Conservation (phyloP, 2,113 vertebrate genomes). For the Gymnarchus niloticus region DNA sequence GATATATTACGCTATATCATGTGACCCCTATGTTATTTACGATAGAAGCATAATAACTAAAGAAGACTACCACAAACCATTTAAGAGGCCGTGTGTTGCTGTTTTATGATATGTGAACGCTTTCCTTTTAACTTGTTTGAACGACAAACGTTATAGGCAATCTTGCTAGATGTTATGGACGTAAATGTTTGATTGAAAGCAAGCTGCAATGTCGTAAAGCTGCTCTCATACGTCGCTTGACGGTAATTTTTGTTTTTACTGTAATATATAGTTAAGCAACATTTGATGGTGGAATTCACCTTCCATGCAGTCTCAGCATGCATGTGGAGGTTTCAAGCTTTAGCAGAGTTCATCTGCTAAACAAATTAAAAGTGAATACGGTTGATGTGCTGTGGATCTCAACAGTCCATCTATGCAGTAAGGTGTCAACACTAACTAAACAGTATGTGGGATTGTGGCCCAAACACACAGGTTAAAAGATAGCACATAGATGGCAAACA, state of each 20-base stretch:
- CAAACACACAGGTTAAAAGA: too few species aligned
- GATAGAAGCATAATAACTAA: not conserved
- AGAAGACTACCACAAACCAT: not conserved
- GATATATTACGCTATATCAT: not conserved
- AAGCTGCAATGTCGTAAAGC: not conserved
- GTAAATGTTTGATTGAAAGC: constrained; percentile 2
- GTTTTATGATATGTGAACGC: not conserved
- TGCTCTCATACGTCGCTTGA: not conserved
- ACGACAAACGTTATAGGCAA: not conserved
- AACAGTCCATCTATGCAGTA: too few species aligned
- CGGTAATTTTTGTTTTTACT: not conserved
- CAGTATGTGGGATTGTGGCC: not conserved
- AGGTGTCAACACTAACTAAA: not conserved
- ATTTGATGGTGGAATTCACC: too few species aligned
- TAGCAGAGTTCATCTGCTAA: not conserved
- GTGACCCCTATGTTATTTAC: not conserved
- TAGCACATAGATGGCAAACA: not conserved
- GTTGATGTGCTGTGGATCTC: not conserved
- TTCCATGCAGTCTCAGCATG: not conserved
- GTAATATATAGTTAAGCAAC: not conserved
- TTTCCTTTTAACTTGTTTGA: not conserved
- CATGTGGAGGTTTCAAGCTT: not conserved
- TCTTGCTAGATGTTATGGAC: not conserved
- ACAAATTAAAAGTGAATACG: not conserved
- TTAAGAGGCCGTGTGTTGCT: not conserved